Base-by-base conservation (phyloP, 2,888 invertebrate species). In the Microplitis deprimator region DNA sequence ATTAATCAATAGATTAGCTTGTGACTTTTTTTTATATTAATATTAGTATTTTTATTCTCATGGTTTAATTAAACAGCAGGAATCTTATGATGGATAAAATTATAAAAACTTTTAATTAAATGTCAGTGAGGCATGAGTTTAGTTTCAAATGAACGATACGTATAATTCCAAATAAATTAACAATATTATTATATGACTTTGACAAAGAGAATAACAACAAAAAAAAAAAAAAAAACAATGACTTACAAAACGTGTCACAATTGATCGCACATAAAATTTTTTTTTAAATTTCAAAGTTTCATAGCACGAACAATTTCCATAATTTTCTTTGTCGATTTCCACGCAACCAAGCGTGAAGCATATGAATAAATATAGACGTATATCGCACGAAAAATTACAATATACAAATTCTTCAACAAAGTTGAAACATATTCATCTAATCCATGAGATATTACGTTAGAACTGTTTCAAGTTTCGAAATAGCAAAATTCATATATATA, bases 371-470 rank as follows among this genome's bases (percentile, higher is more conserved):
- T 68, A 68, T 68, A 68, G 40, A 50, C 40, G 8, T 68, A 40
- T 38, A 39, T 13, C 13, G 50, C 5, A 13, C 13, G 50, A 50
- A 50, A 13, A 50, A 50, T 50, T 50, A 50, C 13, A 50, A 50
- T 41, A 50, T 41, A 68, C 59, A 39, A 75, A 75, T 68, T 71
- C 75, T 70, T 60, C 39, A 8, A 3, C 20, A 8, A 29, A 69
- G 50, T 50, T 13, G 6, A 20, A 59, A 69, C 41, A 79, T 78
- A 84, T 84, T 85, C 84, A 82, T 80, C 76, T 80, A 82, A 84
- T 84, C 82, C 81, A 83, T 84, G 82, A 80, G 82, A 81, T 82
- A 82, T 83, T 84, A 83, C 84, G 82, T 83, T 5, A 68, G 68
- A 68, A 68, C 8, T n/a, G 68, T 40, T 40, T 39, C 29, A n/a